Base-by-base conservation (phyloP, 2,888 invertebrate genomes). In the Ochlodes sylvanus region DNA sequence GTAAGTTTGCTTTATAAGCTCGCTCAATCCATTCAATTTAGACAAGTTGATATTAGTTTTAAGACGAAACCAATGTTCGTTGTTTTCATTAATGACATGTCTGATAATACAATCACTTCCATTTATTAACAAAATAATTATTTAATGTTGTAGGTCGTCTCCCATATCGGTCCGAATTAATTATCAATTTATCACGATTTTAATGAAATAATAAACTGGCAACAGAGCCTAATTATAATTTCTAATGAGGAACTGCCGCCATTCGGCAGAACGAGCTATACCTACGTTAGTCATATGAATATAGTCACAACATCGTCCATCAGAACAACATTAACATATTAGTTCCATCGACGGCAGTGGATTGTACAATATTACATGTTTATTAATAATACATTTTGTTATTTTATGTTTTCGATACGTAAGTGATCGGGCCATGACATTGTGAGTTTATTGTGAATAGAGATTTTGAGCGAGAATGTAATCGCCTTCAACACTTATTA, bases 391-490 rank as follows among this genome's bases (percentile, higher is more conserved):
- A 86, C 80, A 84, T 84, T 80, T 86, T 87, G 84, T 86, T 87
- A 86, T 86, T 82, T 81, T 85, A 74, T 76, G 70, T 86, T 83
- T 87, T 86, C 84, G 86, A 86, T 87, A 87, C 85, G 77, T 88
- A 85, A 89, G 87, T 88, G 87, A 90, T 89, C 91, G 89, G 86
- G 90, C 91, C 92, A 92, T 91, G 92, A 92, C 91, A 92, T 73
- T 72, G 72, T 70, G 72, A 81, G 77, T 77, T 84, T 85, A 80
- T 83, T 86, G 86, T 80, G 82, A 86, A 77, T 80, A 87, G 84
- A 84, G 86, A 85, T 79, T 84, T 54, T 61, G 65, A 69, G 61
- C 52, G 41, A 68, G 61, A 70, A 58, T 50, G 41, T 56, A 55
- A 63, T 60, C 55, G 42, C 54, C 32, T 60, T 19, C 32, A 19